Base-by-base conservation (phyloP, 1,140 invertebrate genomes). In the Battus philenor region DNA sequence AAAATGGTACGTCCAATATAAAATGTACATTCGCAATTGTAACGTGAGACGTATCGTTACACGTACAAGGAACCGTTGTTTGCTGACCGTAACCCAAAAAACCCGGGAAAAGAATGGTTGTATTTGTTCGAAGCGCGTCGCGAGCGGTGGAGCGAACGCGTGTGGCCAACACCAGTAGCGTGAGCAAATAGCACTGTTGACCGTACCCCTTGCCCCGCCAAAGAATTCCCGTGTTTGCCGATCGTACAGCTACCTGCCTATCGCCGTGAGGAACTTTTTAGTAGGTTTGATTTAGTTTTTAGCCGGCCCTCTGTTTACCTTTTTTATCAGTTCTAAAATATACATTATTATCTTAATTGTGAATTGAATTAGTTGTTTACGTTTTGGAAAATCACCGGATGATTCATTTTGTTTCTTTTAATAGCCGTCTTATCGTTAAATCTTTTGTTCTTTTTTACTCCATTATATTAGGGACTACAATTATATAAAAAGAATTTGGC, bases 81-180 rank as follows among this genome's bases (percentile, higher is more conserved):
- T 66, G 61, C 56, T 15, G 55, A 64, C 67, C 30, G 30, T 74
- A 70, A 61, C 54, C 66, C 54, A 55, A 72, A 72, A n/a, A 71
- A 71, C 63, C 62, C 57, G 38, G 36, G 20, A 51, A 59, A 46
- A 64, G 62, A 70, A 68, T 70, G 64, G 59, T 55, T 53, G 56
- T 77, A 62, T 77, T 77, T 77, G 74, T 56, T 53, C 55, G 27
- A 26, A 34, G 32, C 32, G 44, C 44, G 39, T 38, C 39, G 34
- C 49, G 38, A 44, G 54, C 34, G 55, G 36, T 48, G 51, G 55
- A 44, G 54, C 54, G 58, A 61, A 66, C 62, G 74, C 73, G 73
- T 76, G 76, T 80, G 76, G 75, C 63, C 71, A 77, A 77, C 71
- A 74, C 75, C 71, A 64, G 76, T 80, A 80, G 76, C 76, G 68